phyloP scores from a whole-genome alignment of 1,140 invertebrate genomes.

The Polyergus mexicanus region DNA sequence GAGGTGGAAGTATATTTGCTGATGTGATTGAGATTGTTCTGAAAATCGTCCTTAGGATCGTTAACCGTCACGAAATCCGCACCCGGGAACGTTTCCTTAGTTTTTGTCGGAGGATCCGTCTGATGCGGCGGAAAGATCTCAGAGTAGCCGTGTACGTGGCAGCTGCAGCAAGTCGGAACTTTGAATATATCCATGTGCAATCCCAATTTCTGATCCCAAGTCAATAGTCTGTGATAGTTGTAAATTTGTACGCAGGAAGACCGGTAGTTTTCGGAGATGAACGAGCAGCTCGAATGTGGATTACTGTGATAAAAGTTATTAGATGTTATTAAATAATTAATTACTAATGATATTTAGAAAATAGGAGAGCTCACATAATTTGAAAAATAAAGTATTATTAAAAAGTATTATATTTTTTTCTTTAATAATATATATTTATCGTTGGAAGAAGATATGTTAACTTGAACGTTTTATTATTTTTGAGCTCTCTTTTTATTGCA shows the following conservation, averaged over 20 bases:
- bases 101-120: slow-evolving; percentile 80
- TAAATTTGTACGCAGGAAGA: slow-evolving; percentile 94
- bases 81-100: slow-evolving; percentile 83
- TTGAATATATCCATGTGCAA: slow-evolving; percentile 96
- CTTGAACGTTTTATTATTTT: slow-evolving; percentile 1
- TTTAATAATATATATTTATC: not conserved
- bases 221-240: slow-evolving; percentile 94
- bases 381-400: not conserved
- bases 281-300: slow-evolving; percentile 91
- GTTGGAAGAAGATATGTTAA: slow-evolving; percentile 3
- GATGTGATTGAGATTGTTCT: slow-evolving; percentile 68
- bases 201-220: slow-evolving; percentile 93
- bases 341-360: not conserved
- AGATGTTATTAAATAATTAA: not conserved
- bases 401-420: not conserved
- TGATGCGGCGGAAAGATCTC: slow-evolving; percentile 88
- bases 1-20: slow-evolving; percentile 68
- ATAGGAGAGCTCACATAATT: not conserved
- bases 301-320: slow-evolving; percentile 87
- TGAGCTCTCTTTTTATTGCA: not conserved
- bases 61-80: slow-evolving; percentile 78
- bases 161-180: slow-evolving; percentile 94
- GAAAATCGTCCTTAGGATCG: slow-evolving; percentile 77
- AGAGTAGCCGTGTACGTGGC: slow-evolving; percentile 92
- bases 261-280: slow-evolving; percentile 92